Percentiles rank a stretch among this genome's conserved stretches.
Conservation (phyloP, 1,140 invertebrate genomes). For the Acromyrmex heyeri region DNA sequence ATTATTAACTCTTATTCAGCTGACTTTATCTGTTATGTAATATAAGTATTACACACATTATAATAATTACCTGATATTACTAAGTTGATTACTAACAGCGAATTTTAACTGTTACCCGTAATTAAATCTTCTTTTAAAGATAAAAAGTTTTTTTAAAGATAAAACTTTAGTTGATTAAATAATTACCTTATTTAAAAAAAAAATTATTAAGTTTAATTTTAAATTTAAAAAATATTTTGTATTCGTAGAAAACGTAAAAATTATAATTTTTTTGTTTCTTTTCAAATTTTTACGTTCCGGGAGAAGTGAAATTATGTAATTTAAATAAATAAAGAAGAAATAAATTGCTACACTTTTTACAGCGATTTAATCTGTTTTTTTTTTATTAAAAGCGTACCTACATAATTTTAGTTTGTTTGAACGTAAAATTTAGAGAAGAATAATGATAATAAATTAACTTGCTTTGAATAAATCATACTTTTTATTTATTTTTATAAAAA, state of each 20-base stretch:
- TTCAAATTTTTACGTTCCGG: neutral
- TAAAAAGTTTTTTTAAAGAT: neutral
- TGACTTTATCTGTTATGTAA: neutral
- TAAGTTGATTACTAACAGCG: neutral
- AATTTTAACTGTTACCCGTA: neutral
- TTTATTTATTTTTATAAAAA: neutral
- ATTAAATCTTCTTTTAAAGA: neutral
- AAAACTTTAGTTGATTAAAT: neutral
- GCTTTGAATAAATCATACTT: neutral
- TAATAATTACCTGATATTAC: neutral
- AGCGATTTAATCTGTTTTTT: constrained; percentile 1
- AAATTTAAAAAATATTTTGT: neutral
- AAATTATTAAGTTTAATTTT: neutral
- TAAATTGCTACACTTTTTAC: neutral
- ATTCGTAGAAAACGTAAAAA: neutral
- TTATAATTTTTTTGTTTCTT: neutral
- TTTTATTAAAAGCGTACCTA: neutral
- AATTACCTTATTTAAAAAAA: neutral
- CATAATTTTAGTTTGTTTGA: neutral
- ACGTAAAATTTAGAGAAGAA: neutral
- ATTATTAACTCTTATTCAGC: neutral
- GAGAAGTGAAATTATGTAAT: neutral
- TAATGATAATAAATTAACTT: neutral
- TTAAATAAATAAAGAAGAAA: neutral
- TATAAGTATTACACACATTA: neutral